Evolutionary conservation across 2,113 vertebrate genomes (phyloP).

Genomic region (Alexandromys fortis): DNA sequence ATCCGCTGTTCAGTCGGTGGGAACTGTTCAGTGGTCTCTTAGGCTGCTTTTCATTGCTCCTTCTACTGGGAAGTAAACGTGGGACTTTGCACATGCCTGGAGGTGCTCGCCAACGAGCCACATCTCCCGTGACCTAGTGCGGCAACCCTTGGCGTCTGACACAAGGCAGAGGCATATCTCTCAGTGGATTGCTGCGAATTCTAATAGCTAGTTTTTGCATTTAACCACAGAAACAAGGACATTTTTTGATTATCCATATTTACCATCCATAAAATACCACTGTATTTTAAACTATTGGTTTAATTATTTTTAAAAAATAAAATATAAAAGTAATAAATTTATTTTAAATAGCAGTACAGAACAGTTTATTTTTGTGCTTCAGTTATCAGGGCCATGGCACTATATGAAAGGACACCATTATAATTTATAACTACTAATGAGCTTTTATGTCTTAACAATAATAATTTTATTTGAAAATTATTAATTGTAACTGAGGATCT

Average conservation of each 20-base stretch:
- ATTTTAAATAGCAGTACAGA: constrained; percentile 26
- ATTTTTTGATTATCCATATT: background rate
- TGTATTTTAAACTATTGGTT: constrained; percentile 1
- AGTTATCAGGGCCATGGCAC: background rate
- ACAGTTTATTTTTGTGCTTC: background rate
- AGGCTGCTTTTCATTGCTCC: background rate
- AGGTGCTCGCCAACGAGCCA: background rate
- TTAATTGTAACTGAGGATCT: background rate
- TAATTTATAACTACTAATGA: background rate
- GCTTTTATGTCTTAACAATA: background rate
- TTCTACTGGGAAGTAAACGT: too few species aligned
- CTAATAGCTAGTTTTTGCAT: background rate
- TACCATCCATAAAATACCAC: background rate
- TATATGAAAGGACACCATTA: background rate
- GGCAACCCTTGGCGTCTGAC: background rate
- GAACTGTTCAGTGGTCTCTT: background rate
- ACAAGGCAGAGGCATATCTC: background rate
- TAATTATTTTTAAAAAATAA: background rate
- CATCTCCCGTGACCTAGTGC: background rate
- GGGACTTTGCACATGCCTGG: background rate
- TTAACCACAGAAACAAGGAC: background rate
- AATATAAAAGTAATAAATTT: background rate
- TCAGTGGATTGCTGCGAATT: background rate
- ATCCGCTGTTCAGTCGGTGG: background rate
- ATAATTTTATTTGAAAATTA: background rate